Evolutionary conservation across 1,140 invertebrate genomes (phyloP).

Genomic region (Grapholita molesta): DNA sequence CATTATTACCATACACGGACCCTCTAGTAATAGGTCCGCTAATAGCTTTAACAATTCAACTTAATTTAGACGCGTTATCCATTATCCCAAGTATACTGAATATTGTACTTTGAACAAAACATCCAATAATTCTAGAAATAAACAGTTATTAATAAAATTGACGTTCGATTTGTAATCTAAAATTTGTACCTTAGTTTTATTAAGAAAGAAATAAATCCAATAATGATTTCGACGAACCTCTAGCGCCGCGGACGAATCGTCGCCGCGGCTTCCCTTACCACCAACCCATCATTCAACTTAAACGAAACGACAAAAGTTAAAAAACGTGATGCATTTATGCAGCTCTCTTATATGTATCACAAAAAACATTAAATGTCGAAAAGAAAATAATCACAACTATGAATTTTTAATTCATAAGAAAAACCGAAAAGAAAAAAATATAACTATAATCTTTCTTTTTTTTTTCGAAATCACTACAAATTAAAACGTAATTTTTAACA

Average conservation of each 20-base stretch:
- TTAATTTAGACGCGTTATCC: conserved; percentile 57
- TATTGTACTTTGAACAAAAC: conserved; percentile 42
- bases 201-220: conserved; percentile 45
- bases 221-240: conserved; percentile 40
- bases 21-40: conserved; percentile 48
- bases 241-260: conserved; percentile 35
- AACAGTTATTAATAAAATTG: conserved; percentile 42
- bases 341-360: conserved; percentile 71
- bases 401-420: conserved; percentile 76
- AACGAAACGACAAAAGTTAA: conserved; percentile 45
- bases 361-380: conserved; percentile 78
- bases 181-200: conserved; percentile 59
- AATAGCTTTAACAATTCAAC: conserved; percentile 66
- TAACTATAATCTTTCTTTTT: conserved; percentile 49
- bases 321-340: conserved; percentile 72
- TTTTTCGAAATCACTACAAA: conserved; percentile 45
- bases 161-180: conserved; percentile 54
- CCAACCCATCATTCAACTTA: conserved; percentile 43
- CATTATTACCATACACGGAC: conserved; percentile 63
- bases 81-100: conserved; percentile 44
- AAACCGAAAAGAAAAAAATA: conserved; percentile 67
- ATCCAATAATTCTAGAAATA: conserved; percentile 27
- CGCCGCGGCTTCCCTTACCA: conserved; percentile 29
- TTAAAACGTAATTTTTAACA: conserved; percentile 70
- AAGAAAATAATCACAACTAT: conserved; percentile 73